Evolutionary conservation across 2,888 invertebrate species (phyloP).

Genomic region (Drosophila subsilvestris): DNA sequence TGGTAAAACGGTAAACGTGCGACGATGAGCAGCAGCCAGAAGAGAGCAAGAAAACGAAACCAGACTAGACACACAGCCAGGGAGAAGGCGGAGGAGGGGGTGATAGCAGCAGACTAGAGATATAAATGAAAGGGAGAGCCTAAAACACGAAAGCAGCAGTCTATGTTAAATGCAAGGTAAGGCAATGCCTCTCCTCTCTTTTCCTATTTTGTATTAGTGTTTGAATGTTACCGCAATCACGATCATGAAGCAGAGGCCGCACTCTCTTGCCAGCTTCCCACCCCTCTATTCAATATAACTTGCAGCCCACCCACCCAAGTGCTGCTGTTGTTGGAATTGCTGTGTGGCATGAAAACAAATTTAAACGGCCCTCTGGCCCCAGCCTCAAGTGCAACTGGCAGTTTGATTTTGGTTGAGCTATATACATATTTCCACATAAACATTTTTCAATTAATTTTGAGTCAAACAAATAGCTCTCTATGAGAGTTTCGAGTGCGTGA

Average conservation of each 20-base stretch:
- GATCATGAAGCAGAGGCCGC: no score
- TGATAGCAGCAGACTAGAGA: not conserved
- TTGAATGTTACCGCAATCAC: not conserved
- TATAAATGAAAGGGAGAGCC: not conserved
- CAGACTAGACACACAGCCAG: not conserved
- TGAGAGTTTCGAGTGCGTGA: no score
- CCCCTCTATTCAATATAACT: not conserved
- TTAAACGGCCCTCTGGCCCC: not conserved
- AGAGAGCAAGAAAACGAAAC: conserved; percentile 13
- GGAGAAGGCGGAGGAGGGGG: not conserved
- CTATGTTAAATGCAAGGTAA: not conserved
- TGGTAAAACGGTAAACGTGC: conserved; percentile 42
- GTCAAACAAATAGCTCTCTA: not conserved
- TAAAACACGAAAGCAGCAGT: not conserved
- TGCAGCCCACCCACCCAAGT: conserved; percentile 18
- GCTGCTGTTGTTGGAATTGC: not conserved
- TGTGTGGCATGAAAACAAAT: conserved; percentile 1
- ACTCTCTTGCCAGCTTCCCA: not conserved
- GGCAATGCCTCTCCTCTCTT: not conserved
- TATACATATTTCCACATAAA: not conserved
- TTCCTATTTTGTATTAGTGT: not conserved
- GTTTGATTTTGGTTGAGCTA: not conserved
- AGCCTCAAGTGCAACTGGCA: conserved; percentile 3
- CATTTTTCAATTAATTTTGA: not conserved
- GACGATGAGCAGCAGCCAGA: conserved; percentile 20